Conservation (phyloP, 2,113 vertebrate species). For the Amia ocellicauda region DNA sequence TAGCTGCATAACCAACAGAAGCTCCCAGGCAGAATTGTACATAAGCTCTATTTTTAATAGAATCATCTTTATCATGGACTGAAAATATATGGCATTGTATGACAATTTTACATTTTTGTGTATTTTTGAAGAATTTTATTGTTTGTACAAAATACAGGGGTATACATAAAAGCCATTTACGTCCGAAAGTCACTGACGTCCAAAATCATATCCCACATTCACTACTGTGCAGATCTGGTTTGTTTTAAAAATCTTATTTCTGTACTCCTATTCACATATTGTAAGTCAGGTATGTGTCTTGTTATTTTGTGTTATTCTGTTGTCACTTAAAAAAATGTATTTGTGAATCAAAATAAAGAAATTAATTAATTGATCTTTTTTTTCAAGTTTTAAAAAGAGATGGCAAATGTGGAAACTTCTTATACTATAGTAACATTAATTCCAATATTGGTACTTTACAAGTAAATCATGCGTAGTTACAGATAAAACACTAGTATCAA, state of each 20-base stretch:
- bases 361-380: no score
- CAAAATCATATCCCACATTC: conserved; percentile 9
- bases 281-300: not conserved
- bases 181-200: conserved; percentile 2
- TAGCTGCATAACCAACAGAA: conserved; percentile 5
- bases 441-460: no score
- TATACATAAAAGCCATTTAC: not conserved
- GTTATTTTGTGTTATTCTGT: conserved; percentile 10
- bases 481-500: no score
- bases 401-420: no score
- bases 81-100: conserved; percentile 44
- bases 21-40: conserved; percentile 46
- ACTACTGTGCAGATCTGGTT: conserved; percentile 7
- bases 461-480: no score
- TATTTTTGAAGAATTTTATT: conserved; percentile 49
- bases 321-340: conserved; percentile 17
- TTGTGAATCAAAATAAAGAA: conserved; percentile 29
- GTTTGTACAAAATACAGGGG: conserved; percentile 40
- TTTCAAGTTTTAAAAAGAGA: no score
- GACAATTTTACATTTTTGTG: conserved; percentile 44
- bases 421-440: no score
- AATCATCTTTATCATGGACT: conserved; percentile 41
- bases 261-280: conserved; percentile 2
- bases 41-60: conserved; percentile 68
- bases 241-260: conserved; percentile 9